Evolutionary conservation across 2,113 vertebrate genomes (phyloP).

Genomic region (Hyaena hyaena): DNA sequence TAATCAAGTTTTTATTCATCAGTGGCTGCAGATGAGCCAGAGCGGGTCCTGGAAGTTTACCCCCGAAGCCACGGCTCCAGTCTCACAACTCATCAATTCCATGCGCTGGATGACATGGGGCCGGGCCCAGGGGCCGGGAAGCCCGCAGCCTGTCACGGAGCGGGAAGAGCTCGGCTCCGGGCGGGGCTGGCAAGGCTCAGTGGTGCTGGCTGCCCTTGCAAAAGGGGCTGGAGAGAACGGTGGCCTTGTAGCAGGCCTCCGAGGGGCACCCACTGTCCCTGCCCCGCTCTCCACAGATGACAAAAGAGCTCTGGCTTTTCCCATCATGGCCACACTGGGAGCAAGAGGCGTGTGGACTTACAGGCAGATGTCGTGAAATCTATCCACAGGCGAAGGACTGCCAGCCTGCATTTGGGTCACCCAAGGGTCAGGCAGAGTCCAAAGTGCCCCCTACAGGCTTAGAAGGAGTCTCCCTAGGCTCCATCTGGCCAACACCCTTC

Average conservation of each 20-base stretch:
- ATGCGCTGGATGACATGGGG: neutral
- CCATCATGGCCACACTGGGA: neutral
- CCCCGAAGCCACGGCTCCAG: neutral
- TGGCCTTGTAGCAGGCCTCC: fast-evolving
- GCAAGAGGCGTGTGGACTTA: neutral
- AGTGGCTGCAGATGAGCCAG: constrained; percentile 26
- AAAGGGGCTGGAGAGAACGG: neutral
- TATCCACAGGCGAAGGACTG: fast-evolving
- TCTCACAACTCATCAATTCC: neutral
- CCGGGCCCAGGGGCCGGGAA: neutral
- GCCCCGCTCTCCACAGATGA: neutral
- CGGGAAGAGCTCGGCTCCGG: neutral
- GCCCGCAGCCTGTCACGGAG: neutral
- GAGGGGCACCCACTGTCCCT: fast-evolving
- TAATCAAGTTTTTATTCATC: constrained; percentile 57
- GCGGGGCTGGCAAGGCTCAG: neutral
- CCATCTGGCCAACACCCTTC: fast-evolving
- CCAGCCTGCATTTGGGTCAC: neutral
- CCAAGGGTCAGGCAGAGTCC: neutral
- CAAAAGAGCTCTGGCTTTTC: no score
- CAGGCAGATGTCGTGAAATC: neutral
- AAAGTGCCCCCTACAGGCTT: neutral
- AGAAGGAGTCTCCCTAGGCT: neutral
- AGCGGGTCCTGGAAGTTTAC: neutral
- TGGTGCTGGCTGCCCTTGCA: neutral